Conservation (phyloP, 1,140 invertebrate genomes). For the Ips nitidus region DNA sequence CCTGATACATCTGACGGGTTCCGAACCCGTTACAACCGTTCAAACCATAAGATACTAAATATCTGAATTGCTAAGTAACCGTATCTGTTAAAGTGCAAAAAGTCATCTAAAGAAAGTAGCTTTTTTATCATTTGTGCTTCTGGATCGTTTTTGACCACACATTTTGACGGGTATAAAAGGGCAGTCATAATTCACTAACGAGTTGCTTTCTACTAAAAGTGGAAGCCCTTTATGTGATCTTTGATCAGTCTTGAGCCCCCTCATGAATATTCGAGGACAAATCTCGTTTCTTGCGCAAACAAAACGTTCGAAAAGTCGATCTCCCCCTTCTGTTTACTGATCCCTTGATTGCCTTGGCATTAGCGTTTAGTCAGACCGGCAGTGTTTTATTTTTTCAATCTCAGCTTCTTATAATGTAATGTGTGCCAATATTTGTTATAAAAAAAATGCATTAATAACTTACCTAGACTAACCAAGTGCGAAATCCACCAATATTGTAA, state of each 20-base stretch:
- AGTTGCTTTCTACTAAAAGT: not conserved
- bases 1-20: slow-evolving; percentile 19
- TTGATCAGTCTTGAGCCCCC: not conserved
- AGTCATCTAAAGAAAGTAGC: too few species aligned
- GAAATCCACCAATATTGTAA: too few species aligned
- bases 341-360: slow-evolving; percentile 31
- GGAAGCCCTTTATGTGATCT: not conserved
- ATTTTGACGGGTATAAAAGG: too few species aligned
- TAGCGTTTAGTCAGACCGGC: slow-evolving; percentile 12
- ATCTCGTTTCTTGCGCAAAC: slow-evolving; percentile 34
- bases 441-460: too few species aligned
- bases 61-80: too few species aligned
- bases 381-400: slow-evolving; percentile 9
- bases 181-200: too few species aligned
- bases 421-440: too few species aligned
- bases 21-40: slow-evolving; percentile 1
- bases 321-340: slow-evolving; percentile 23
- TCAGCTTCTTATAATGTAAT: not conserved
- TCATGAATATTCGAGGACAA: slow-evolving; percentile 32
- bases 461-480: too few species aligned
- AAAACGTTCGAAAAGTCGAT: slow-evolving; percentile 30
- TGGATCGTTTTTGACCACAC: too few species aligned
- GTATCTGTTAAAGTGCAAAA: too few species aligned
- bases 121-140: too few species aligned
- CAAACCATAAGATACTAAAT: too few species aligned